Base-by-base conservation (phyloP, 64 coral and sea anemone genomes). In the Pocillopora damicornis region DNA sequence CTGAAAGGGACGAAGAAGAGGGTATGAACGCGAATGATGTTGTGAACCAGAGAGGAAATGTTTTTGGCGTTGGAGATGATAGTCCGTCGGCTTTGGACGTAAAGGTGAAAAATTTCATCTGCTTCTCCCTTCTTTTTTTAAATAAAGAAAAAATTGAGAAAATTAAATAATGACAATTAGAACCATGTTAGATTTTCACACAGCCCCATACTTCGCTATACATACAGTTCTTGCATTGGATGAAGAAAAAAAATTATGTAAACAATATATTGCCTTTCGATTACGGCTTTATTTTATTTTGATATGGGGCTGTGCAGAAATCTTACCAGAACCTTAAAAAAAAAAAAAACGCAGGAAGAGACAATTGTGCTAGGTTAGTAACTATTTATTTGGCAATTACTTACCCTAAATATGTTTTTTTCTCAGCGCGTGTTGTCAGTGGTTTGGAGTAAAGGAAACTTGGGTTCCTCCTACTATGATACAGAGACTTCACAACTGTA, bases 401-500 rank as follows among this genome's bases (percentile, higher is more conserved):
- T 63, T 36, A 1, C 14, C 17, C 22, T 80, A 7, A 83, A 4
- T 76, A 59, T 51, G 11, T 63, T 61, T 16, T 75, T 58, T 38
- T 91, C 87, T 0, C 68, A 96, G 94, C 89, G 85, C 87, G 91
- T 96, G 63, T 89, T 96, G 68, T 96, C 90, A 30, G 75, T 85
- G 75, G 94, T 90, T 38, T 96, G 94, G 94, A 96, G 90, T 93
- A 91, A 76, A 17, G 91, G 94, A 0, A 96, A 96, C 38, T 60
- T 96, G 7, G 94, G 94, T 14, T 91, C 88, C 15, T 81, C 94
- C n/a, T 96, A 96, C 20, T 96, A 96, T 71, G 94, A 96, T 61
- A 92, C 94, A 20, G 81, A 87, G 64, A 75, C 87, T 18, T 85
- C 94, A 76, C 90, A 96, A 60, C 56, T 96, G 22, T 69, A 87